Evolutionary conservation across 2,888 invertebrate genomes (phyloP), one percentile per base, ranked within the genome.

Genomic region (Smittia aterrima): DNA sequence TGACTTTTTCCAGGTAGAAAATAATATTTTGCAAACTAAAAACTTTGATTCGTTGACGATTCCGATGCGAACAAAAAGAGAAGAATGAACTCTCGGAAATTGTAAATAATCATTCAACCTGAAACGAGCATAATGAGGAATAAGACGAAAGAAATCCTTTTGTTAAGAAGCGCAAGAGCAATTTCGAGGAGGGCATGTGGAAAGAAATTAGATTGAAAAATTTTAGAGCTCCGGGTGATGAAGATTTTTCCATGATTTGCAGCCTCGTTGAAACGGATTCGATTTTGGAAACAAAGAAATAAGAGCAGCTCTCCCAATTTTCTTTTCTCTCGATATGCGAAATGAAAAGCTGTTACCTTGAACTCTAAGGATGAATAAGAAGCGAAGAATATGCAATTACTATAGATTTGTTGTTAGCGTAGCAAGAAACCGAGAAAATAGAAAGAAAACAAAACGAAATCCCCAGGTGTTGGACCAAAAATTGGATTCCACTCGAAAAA

Each of bases 371-470:
- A 62, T 4, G 22, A 11, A 62, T 4, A 1, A 62, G 9, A 62
- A 64, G 66, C 13, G 38, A 66, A 66, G 18, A 62, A 66, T 66
- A 32, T 66, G 66, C 66, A 66, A 66, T 66, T 40, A 32, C 66
- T 32, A 32, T 66, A 20, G 16, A n/a, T 47, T n/a, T n/a, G 47
- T n/a, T 47, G 47, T 47, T 47, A 11, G 2, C n/a, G 11, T 20
- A 62, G 18, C n/a, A 22, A 11, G n/a, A 47, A 16, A 16, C 7
- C 4, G 18, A 58, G 58, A 62, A 62, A 22, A 24, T 18, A 22
- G 20, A 13, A 62, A 24, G 24, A 24, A 22, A 53, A 18, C 53
- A 7, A 38, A 38, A 38, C 38, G 47, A 47, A 62, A 62, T 62
- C 58, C 58, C 58, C 58, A 62, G 58, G 58, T 62, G 58, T 62